Conservation (phyloP, 2,113 vertebrate species). For the Zingel zingel region DNA sequence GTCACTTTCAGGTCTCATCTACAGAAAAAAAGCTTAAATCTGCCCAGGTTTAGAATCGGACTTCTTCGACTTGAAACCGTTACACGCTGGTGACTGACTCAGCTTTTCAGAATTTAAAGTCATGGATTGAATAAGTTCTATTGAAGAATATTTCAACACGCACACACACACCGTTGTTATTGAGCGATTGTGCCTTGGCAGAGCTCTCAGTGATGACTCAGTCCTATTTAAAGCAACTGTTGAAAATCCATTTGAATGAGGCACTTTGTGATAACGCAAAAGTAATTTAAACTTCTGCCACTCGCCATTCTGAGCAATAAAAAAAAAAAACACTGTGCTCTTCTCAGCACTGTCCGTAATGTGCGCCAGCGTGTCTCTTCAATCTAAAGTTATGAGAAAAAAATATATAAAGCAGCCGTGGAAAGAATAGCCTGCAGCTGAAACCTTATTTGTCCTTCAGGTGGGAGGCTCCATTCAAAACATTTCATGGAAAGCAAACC, state of each 20-base stretch:
- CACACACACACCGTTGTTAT: background rate
- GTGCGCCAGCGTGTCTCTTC: background rate
- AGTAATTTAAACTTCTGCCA: constrained; percentile 4
- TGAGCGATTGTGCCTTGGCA: background rate
- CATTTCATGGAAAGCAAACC: background rate
- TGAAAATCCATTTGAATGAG: constrained; percentile 34
- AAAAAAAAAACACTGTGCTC: background rate
- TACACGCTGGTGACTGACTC: background rate
- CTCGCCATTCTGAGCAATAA: background rate
- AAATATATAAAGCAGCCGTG: background rate
- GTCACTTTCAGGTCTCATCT: background rate
- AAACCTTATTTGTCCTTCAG: background rate
- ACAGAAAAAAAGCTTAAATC: background rate
- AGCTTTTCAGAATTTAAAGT: background rate
- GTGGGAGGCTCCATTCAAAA: background rate
- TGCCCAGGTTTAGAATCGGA: too few species aligned
- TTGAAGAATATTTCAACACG: background rate
- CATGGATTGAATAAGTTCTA: background rate
- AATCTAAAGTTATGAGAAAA: background rate
- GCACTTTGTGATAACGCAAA: constrained; percentile 10
- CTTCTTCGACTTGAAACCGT: too few species aligned
- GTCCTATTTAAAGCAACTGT: constrained; percentile 14
- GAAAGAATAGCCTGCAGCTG: background rate
- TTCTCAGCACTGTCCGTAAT: background rate
- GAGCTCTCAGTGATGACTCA: constrained; percentile 14